Base-by-base conservation (phyloP, 2,113 vertebrate species). In the Nestor notabilis region DNA sequence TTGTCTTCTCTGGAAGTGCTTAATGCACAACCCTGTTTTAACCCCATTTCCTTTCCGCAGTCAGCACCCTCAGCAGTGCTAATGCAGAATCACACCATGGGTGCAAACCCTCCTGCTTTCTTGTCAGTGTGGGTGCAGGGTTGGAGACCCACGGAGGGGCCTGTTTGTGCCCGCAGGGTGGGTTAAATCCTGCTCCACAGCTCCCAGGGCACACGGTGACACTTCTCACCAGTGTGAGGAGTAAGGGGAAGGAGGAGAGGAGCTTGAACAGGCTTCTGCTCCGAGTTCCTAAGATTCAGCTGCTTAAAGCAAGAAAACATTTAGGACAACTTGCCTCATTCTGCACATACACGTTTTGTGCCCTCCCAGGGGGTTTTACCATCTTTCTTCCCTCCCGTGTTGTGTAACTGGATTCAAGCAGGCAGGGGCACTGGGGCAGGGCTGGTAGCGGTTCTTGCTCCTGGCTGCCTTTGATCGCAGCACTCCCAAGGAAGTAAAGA, bases 341-440 rank as follows among this genome's bases (percentile, higher is more conserved):
- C 16, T 15, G 18, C 53, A 19, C 0, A 2, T 12, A 8, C 1
- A 1, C 0, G 0, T 56, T 79, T 85, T 66, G 5, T 71, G 1
- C 12, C 17, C 16, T 63, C 31, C 49, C 15, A 17, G 25, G 28
- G 11, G n/a, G 20, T 52, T 68, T 83, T 53, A 21, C 50, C 43
- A 9, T 31, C 4, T 23, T 39, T 33, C 2, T 58, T 24, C 3
- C 17, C 37, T 21, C n/a, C 28, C 1, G 11, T 39, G 0, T 7
- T 50, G 33, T 55, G 1, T 58, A 8, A 11, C 21, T 75, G 52
- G 33, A 11, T 41, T 37, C 20, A 10, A 8, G 31, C 33, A 39
- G 49, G 7, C 5, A 0, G 7, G 19, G 56, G 47, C 49, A 7
- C 44, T 33, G 60, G 37, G 47, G 5, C 1, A 1, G 83, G 7